Evolutionary conservation across 2,113 vertebrate species (phyloP).

Genomic region (Oryzias melastigma): DNA sequence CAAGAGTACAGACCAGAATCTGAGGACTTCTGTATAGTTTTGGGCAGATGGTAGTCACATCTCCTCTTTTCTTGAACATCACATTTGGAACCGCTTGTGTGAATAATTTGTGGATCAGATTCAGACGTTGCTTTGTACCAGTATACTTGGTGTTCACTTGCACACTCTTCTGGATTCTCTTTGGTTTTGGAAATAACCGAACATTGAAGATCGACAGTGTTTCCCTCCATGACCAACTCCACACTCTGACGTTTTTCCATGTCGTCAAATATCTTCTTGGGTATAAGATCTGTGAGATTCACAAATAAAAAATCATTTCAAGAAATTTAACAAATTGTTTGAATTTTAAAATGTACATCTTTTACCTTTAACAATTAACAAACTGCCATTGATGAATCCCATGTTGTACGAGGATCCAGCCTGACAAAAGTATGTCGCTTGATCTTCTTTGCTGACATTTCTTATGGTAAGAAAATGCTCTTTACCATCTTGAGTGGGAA

Average conservation of each 20-base stretch:
- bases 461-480: slow-evolving; percentile 9
- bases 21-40: slow-evolving; percentile 12
- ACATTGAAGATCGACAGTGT: slow-evolving; percentile 40
- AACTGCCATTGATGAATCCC: not conserved
- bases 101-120: slow-evolving; percentile 13
- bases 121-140: slow-evolving; percentile 44
- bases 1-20: slow-evolving; percentile 60
- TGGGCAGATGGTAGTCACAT: slow-evolving; percentile 51
- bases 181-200: slow-evolving; percentile 30
- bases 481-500: rapidly evolving
- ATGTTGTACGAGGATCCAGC: not conserved
- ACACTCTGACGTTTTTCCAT: slow-evolving; percentile 23
- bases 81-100: not conserved
- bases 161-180: slow-evolving; percentile 15
- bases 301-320: rapidly evolving
- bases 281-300: slow-evolving; percentile 12
- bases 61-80: not conserved
- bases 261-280: not conserved
- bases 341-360: not conserved
- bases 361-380: slow-evolving; percentile 51
- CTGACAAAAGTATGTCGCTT: slow-evolving; percentile 54
- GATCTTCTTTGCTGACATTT: slow-evolving; percentile 52
- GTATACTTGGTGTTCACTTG: slow-evolving; percentile 17
- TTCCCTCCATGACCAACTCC: slow-evolving; percentile 9
- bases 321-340: not conserved